phyloP scores from a whole-genome alignment of 2,113 vertebrate species.

The Microcebus jonahi region DNA sequence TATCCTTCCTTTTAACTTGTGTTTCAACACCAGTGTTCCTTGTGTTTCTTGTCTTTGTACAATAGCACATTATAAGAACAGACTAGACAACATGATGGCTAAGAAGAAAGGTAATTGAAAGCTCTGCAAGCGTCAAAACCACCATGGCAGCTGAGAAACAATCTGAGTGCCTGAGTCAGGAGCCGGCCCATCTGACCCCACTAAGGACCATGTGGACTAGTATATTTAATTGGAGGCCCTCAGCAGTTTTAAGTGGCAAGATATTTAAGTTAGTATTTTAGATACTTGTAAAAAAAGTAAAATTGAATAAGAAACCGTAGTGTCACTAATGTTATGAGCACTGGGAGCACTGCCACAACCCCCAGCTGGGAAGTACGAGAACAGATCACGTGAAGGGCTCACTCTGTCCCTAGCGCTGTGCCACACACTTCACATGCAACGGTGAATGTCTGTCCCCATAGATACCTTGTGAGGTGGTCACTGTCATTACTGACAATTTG shows the following conservation, averaged over 20 bases:
- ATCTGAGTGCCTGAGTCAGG: neutral
- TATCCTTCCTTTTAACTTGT: neutral
- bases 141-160: neutral
- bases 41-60: neutral
- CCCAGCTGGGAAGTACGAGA: neutral
- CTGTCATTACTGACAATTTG: neutral
- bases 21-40: neutral
- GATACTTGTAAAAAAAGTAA: neutral
- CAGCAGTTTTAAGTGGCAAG: neutral
- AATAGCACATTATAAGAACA: neutral
- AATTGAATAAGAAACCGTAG: neutral
- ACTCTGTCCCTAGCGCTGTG: neutral
- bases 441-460: rapidly evolving
- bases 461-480: neutral
- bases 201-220: no score
- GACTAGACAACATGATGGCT: neutral
- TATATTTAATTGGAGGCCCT: neutral
- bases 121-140: neutral
- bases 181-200: neutral
- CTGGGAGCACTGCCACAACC: neutral
- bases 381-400: neutral
- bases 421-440: rapidly evolving
- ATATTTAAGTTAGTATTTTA: neutral
- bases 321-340: no score
- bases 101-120: neutral